These are phyloP conservation scores for Teleiodes luculella DNA, from an alignment of 2,888 invertebrate genomes.

Conservation along the genomic window DNA sequence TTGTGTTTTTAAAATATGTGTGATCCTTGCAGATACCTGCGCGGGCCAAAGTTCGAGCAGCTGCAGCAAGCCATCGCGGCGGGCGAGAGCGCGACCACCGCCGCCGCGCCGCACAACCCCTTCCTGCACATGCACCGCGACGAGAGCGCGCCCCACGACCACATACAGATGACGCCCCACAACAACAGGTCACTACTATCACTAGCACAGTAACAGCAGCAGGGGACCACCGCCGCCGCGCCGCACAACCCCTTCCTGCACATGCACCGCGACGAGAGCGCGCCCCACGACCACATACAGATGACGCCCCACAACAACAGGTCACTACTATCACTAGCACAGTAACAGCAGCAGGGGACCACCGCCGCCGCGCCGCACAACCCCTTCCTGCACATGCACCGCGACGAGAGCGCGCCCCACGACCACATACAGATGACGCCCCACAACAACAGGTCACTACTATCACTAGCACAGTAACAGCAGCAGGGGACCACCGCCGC, in stretches of 20 bases:
- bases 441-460: slow-evolving; percentile 47
- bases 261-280: slow-evolving; percentile 69
- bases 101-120: slow-evolving; percentile 77
- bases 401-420: slow-evolving; percentile 49
- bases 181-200: slow-evolving; percentile 46
- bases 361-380: slow-evolving; percentile 78
- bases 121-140: slow-evolving; percentile 77
- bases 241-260: slow-evolving; percentile 79
- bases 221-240: slow-evolving; percentile 63
- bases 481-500: slow-evolving; percentile 56
- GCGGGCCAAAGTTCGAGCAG: slow-evolving; percentile 94
- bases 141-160: slow-evolving; percentile 44
- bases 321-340: slow-evolving; percentile 47
- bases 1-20: too few relatives aligned
- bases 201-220: too few relatives aligned
- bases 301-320: slow-evolving; percentile 51
- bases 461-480: too few relatives aligned
- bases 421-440: slow-evolving; percentile 63
- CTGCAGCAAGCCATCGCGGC: slow-evolving; percentile 92
- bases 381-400: slow-evolving; percentile 78
- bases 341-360: background rate
- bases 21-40: slow-evolving; percentile 81
- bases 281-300: slow-evolving; percentile 51
- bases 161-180: slow-evolving; percentile 62
- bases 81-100: slow-evolving; percentile 82